Conservation (phyloP, 2,888 invertebrate genomes). For the Bibio marci region DNA sequence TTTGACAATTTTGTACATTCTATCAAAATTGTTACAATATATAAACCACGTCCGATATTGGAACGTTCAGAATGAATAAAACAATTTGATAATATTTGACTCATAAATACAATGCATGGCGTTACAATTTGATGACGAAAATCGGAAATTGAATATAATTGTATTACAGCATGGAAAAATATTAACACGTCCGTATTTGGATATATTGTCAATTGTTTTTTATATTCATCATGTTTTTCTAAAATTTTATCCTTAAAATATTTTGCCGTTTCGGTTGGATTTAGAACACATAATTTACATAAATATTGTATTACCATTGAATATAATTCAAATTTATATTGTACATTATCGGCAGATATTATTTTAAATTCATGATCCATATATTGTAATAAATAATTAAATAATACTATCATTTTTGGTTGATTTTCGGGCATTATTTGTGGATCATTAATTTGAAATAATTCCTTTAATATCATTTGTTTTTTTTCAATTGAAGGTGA, state of each 20-base stretch:
- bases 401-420: constrained; percentile 53
- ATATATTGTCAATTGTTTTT: constrained; percentile 37
- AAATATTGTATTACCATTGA: constrained; percentile 43
- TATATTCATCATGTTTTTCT: constrained; percentile 50
- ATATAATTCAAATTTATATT: constrained; percentile 14
- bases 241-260: constrained; percentile 50
- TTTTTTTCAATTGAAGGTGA: constrained; percentile 44
- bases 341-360: constrained; percentile 15
- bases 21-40: constrained; percentile 50
- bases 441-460: constrained; percentile 79
- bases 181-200: constrained; percentile 55
- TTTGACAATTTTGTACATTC: constrained; percentile 70
- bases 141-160: constrained; percentile 80
- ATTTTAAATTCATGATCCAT: constrained; percentile 46
- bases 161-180: constrained; percentile 60
- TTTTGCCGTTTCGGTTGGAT: constrained; percentile 47
- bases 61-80: constrained; percentile 41
- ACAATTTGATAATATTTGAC: constrained; percentile 53
- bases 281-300: constrained; percentile 53
- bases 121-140: constrained; percentile 78
- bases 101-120: constrained; percentile 67
- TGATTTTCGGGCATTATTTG: constrained; percentile 63
- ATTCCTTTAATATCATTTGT: constrained; percentile 52
- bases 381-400: constrained; percentile 60
- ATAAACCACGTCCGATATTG: constrained; percentile 63